phyloP scores from a whole-genome alignment of 2,113 vertebrate species.

The Lathamus discolor region DNA sequence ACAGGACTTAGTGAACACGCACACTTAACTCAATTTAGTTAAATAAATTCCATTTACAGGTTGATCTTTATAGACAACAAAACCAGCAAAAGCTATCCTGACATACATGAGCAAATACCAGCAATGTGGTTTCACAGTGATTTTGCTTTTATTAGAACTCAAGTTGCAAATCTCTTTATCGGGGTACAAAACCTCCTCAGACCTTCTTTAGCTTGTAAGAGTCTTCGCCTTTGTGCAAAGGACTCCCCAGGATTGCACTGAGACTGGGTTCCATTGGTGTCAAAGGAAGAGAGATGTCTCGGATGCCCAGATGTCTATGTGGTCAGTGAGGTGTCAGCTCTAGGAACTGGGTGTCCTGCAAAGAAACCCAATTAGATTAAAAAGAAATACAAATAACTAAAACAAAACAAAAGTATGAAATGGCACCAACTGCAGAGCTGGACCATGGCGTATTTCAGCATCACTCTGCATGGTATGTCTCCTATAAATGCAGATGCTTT shows the following conservation, averaged over 20 bases:
- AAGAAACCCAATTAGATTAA: neutral
- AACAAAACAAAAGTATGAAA: neutral
- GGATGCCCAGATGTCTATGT: neutral
- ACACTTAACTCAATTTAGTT: neutral
- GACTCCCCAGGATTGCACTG: neutral
- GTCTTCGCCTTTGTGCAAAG: neutral
- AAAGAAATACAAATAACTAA: neutral
- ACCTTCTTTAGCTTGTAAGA: neutral
- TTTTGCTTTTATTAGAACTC: slow-evolving; percentile 39
- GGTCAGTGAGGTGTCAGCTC: neutral
- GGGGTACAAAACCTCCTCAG: neutral
- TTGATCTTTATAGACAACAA: neutral
- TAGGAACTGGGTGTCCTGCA: slow-evolving; percentile 47
- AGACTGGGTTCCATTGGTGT: neutral
- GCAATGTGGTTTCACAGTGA: neutral
- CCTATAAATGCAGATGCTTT: neutral
- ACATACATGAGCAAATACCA: neutral
- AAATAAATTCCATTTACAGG: neutral
- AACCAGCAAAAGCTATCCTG: neutral
- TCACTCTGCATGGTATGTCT: neutral
- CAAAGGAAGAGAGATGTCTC: neutral
- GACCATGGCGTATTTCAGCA: neutral
- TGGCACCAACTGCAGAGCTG: neutral
- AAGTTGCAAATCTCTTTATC: neutral
- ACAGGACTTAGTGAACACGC: neutral